Evolutionary conservation across 2,888 invertebrate species (phyloP), one percentile per base, ranked within the genome.

Genomic region (Hybos culiciformis): DNA sequence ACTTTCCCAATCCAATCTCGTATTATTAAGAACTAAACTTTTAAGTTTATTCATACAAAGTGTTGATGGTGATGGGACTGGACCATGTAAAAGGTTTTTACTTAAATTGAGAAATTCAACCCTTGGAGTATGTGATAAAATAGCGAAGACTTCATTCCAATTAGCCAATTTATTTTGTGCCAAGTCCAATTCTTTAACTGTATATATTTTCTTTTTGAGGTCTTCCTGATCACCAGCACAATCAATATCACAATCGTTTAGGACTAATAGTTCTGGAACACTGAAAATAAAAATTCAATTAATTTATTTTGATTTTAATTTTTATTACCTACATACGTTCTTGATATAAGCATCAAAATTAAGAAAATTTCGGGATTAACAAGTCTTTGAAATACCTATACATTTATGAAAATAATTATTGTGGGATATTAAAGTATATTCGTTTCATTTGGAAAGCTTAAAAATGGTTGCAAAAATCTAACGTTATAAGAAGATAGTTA

Each of bases 121-220:
- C 52, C 81, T 77, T 21, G 92, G 92, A 74, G 91, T 86, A 60
- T 86, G 82, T 58, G 82, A 77, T 48, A 94, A 66, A 56, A 94
- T 85, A 47, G 79, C 80, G 61, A 91, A 83, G 19, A 94, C 87
- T 74, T 94, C 91, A 53, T 77, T 74, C 91, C 93, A 92, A 57
- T 85, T 79, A 47, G 79, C 77, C 18, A 94, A 74, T 61, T 84
- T 83, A 66, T 96, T 96, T 62, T 92, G 87, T 32, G 93, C 91
- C 54, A 96, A 73, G 64, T 96, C 94, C 53, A 94, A 73, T 65
- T 94, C 94, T 54, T 86, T 82, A n/a, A 94, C 92, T 54, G 83
- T 80, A 41, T 82, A 80, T 62, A 88, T 91, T 62, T 86, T 86
- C 53, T 80, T 82, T 31, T 81, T 78, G 43, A 91, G 72, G 47